A percentile compares a stretch with the other conserved stretches of the same genome.
Conservation (phyloP, 2,797 vertebrate genomes). For the Pygocentrus nattereri region DNA sequence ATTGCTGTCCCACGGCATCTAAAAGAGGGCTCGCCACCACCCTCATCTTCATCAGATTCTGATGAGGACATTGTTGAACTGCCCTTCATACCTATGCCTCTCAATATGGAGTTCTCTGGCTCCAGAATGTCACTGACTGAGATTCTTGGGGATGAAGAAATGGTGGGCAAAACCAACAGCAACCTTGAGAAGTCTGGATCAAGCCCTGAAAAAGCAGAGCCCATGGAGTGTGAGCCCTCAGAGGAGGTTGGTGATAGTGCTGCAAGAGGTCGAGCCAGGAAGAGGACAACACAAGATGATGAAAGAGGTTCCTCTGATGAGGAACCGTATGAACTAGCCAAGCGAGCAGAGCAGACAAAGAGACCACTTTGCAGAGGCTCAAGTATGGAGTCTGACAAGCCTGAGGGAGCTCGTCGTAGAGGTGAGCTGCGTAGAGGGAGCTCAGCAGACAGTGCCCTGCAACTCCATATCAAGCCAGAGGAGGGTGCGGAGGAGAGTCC, state of each 20-base stretch:
- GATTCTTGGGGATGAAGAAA: constrained; percentile 88
- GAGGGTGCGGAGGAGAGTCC: constrained; percentile 74
- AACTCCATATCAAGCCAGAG: constrained; percentile 79
- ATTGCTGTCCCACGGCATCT: constrained; percentile 90
- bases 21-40: constrained; percentile 85
- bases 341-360: constrained; percentile 76
- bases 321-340: constrained; percentile 76
- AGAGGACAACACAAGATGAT: constrained; percentile 76
- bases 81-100: constrained; percentile 93
- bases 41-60: constrained; percentile 95
- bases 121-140: constrained; percentile 93
- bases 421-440: constrained; percentile 90
- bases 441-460: constrained; percentile 92
- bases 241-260: constrained; percentile 66
- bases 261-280: constrained; percentile 72
- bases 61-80: constrained; percentile 94
- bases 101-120: constrained; percentile 92
- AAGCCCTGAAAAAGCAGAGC: constrained; percentile 66
- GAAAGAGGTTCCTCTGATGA: constrained; percentile 82
- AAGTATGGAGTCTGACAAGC: constrained; percentile 87
- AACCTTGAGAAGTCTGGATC: constrained; percentile 60
- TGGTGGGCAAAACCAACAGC: constrained; percentile 73
- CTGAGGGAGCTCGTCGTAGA: constrained; percentile 71
- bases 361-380: constrained; percentile 86
- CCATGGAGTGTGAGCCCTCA: constrained; percentile 68